These are phyloP conservation scores for Rotaria macrura DNA, from an alignment of 2,888 invertebrate species.

Conservation along the genomic window DNA sequence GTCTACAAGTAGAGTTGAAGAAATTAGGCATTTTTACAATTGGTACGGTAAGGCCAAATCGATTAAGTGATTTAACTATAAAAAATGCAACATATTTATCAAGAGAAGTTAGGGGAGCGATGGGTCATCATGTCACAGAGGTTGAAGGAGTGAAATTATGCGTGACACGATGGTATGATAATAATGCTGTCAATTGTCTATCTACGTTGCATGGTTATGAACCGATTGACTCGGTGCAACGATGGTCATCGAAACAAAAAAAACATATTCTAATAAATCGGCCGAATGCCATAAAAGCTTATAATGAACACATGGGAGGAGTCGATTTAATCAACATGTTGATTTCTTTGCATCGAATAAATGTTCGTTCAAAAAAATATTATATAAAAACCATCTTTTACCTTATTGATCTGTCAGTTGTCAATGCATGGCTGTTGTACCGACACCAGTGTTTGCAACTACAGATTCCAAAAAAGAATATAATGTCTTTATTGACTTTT, in stretches of 20 bases:
- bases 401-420: neutral
- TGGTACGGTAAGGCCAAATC: neutral
- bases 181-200: neutral
- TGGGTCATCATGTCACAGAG: neutral
- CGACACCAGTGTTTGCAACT: neutral
- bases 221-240: neutral
- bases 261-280: neutral
- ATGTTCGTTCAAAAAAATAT: neutral
- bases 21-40: neutral
- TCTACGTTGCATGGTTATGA: neutral
- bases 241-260: neutral
- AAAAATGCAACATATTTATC: neutral
- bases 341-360: neutral
- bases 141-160: neutral
- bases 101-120: neutral
- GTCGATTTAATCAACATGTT: neutral
- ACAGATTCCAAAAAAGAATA: neutral
- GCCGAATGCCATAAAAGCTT: neutral
- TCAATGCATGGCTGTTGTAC: neutral
- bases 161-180: neutral
- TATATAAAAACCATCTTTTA: neutral
- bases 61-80: neutral
- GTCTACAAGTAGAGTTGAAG: neutral
- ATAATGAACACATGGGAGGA: neutral
- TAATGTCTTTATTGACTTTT: neutral